Evolutionary conservation across 1,140 invertebrate species (phyloP), one percentile per base, ranked within the genome.

Genomic region (Delia radicum): DNA sequence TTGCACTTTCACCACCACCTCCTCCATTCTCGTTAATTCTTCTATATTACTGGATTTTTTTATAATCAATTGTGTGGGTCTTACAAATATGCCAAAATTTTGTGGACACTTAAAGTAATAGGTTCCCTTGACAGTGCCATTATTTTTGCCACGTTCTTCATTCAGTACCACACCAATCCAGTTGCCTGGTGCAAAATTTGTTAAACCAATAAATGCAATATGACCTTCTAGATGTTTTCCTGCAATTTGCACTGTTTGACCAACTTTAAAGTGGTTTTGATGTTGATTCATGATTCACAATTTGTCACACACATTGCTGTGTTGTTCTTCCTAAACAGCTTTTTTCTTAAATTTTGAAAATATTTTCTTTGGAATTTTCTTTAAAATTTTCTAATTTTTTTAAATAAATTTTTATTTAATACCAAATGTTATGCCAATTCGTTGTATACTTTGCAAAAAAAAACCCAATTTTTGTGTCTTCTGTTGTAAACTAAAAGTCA

Each of bases 151-250:
- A 86, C 94, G 95, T 0, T 95, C 90, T 82, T 96, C 94, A 83
- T 97, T 95, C 67, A 98, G 87, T 78, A 95, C 91, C 2, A 98
- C 90, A 7, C 96, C 96, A 78, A 96, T 91, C 96, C 96, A 98
- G 87, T 94, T 95, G 46, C 95, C 96, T 74, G 90, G 86, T 0
- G 95, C 93, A 86, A 97, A 97, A 73, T 89, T 89, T 0, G 95
- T 95, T 77, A 90, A 89, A 18, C 96, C 96, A 63, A 95, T 89
- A 86, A 92, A 97, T 1, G 95, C 95, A 28, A 96, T 91, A 5
- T 89, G 89, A 0, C 95, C 95, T 80, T 91, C 90, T 67, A 93
- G 91, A 83, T 93, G 92, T 88, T 95, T 95, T 2, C 91, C 93
- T 21, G 89, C 86, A 27, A 96, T 90, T 86, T 94, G 91, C 63